Percentiles rank a stretch among this genome's conserved stretches.
Conservation (phyloP, 2,113 vertebrate genomes). For the Neolamprologus caudopunctatus region DNA sequence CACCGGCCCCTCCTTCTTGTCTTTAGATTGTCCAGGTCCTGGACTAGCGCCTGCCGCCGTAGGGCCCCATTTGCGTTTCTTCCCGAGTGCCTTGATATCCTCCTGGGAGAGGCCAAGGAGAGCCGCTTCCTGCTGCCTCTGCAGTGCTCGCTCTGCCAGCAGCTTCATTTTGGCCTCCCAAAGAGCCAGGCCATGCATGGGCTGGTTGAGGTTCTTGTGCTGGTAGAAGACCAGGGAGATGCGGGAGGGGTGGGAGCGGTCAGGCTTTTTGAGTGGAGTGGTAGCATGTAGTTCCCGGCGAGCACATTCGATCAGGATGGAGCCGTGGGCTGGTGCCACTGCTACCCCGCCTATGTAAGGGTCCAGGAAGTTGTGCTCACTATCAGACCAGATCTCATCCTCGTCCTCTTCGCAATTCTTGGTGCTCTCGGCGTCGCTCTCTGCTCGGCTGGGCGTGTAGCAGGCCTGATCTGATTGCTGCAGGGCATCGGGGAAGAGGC, state of each 20-base stretch:
- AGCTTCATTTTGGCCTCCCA: conserved; percentile 99
- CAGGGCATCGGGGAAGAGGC: conserved; percentile 71
- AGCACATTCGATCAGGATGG: conserved; percentile 94
- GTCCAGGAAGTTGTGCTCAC: conserved; percentile 98
- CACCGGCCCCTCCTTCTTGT: conserved; percentile 71
- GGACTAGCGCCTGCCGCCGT: conserved; percentile 62
- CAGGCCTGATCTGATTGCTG: conserved; percentile 67
- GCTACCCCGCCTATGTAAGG: conserved; percentile 94
- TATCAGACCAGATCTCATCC: conserved; percentile 87
- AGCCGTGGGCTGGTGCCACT: conserved; percentile 88
- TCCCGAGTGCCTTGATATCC: conserved; percentile 85
- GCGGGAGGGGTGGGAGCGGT: conserved; percentile 91
- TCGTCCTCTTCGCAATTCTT: conserved; percentile 47
- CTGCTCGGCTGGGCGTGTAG: conserved; percentile 76
- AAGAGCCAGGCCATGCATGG: conserved; percentile 88
- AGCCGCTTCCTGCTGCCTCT: conserved; percentile 86
- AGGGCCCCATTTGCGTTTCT: conserved; percentile 92
- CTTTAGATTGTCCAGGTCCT: conserved; percentile 73
- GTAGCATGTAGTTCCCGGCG: conserved; percentile 93
- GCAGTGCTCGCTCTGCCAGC: conserved; percentile 83
- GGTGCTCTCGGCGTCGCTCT: conserved; percentile 69
- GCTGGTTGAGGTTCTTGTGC: conserved; percentile 99
- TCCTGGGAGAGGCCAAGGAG: conserved; percentile 84
- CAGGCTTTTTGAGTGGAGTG: conserved; percentile 91
- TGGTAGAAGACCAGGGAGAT: conserved; percentile 99